phyloP scores from a whole-genome alignment of 1,140 invertebrate genomes.

The Saccostrea echinata region DNA sequence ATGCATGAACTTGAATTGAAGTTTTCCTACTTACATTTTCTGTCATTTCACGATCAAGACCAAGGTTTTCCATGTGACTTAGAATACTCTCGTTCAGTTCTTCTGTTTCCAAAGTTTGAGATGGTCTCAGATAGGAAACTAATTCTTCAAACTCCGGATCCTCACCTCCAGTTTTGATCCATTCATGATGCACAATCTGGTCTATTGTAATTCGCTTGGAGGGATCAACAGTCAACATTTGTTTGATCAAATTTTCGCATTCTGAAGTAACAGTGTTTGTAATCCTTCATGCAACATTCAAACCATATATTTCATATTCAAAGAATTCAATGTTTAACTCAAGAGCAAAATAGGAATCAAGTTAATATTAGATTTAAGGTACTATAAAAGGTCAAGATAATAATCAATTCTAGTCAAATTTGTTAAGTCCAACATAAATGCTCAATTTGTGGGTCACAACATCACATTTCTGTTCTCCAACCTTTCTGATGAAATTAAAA shows the following conservation, averaged over 20 bases:
- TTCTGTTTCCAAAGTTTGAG: slow-evolving; percentile 75
- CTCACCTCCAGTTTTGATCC: slow-evolving; percentile 86
- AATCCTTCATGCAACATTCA: not conserved
- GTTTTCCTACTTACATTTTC: slow-evolving; percentile 83
- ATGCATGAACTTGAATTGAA: no score
- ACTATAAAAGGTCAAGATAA: no score
- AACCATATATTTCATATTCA: not conserved
- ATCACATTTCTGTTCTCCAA: no score
- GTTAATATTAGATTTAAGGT: no score
- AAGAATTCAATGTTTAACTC: no score
- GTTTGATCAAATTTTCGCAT: slow-evolving; percentile 94
- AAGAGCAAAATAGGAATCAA: no score
- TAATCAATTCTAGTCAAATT: no score
- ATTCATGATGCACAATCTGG: slow-evolving; percentile 92
- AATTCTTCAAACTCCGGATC: slow-evolving; percentile 49
- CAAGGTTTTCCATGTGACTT: slow-evolving; percentile 94
- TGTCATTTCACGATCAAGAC: slow-evolving; percentile 93
- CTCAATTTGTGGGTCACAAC: no score
- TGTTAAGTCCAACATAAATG: no score
- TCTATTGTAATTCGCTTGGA: slow-evolving; percentile 89
- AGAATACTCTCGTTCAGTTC: slow-evolving; percentile 92
- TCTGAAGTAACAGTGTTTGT: slow-evolving; percentile 82
- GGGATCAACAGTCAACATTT: slow-evolving; percentile 96
- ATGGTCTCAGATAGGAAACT: slow-evolving; percentile 69
- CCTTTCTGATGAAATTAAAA: no score